Evolutionary conservation across 2,888 invertebrate species (phyloP), one percentile per base, ranked within the genome.

Genomic region (Salticus scenicus): DNA sequence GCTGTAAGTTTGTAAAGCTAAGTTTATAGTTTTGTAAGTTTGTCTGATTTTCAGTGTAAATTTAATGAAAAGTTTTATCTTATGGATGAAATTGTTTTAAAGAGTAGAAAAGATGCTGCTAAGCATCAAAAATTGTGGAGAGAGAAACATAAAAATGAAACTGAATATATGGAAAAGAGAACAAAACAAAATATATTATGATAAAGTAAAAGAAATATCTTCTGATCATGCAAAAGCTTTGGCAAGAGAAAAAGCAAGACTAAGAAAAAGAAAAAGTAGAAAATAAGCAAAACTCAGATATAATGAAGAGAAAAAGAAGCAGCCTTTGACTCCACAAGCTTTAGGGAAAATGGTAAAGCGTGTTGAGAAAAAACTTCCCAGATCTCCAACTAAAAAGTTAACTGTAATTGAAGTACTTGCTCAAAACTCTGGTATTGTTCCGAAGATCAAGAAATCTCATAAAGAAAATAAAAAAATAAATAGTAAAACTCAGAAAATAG

Each of bases 311-410:
- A 51, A 14, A 20, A 51, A 51, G 17, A 51, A 51, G 51, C 51
- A 51, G 20, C 17, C 51, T 51, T 14, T 51, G 4, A 51, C 51
- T 51, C 51, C 51, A 51, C 51, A 51, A 51, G 51, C 20, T 51
- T 20, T 51, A 20, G 51, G 51, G 17, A 51, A 14, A 51, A 51
- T 51, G 51, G 4, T 51, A 5, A 51, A 51, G 51, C n/a, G 51
- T 20, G 20, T 51, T 14, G 5, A 51, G 17, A 51, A 14, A 51
- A 51, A 51, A 51, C 51, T 51, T 51, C 51, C 51, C 51, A 51
- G 51, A 51, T 51, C 51, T 51, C 51, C 51, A 51, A 51, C 5
- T 51, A 51, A 51, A n/a, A 51, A 51, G 51, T 51, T 51, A 51
- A 51, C 51, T 51, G 51, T 51, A 51, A 51, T 51, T 51, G 51